Percentiles rank a stretch among this genome's conserved stretches.
phyloP scores from a whole-genome alignment of 1,140 invertebrate genomes.

The Drosophila kanapiae region DNA sequence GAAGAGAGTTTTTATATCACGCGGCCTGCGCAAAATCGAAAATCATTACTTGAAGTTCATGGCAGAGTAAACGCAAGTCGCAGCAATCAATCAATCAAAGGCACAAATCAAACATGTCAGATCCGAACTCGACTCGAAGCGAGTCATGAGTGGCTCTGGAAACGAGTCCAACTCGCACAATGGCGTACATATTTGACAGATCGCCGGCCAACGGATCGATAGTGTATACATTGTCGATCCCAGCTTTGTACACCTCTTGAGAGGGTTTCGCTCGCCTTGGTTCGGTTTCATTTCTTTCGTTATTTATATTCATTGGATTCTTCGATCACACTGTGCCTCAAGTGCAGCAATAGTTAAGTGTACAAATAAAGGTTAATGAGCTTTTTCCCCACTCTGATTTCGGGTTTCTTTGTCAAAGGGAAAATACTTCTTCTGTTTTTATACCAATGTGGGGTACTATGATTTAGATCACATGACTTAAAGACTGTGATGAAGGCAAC shows the following conservation, averaged over 20 bases:
- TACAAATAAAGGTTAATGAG: conserved; percentile 78
- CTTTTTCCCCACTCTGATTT: conserved; percentile 47
- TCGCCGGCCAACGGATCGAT: conserved; percentile 51
- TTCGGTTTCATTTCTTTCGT: conserved; percentile 35
- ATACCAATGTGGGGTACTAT: neutral
- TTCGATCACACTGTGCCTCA: conserved; percentile 22
- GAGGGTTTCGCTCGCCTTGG: conserved; percentile 25
- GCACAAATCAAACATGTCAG: conserved; percentile 76
- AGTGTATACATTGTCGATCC: conserved; percentile 31
- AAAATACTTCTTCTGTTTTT: conserved; percentile 19
- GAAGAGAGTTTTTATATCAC: conserved; percentile 54
- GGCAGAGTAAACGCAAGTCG: conserved; percentile 43
- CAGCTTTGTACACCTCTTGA: conserved; percentile 44
- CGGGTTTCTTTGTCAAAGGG: conserved; percentile 28
- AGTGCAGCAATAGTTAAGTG: conserved; percentile 55
- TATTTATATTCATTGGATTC: conserved; percentile 33
- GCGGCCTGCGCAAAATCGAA: conserved; percentile 67
- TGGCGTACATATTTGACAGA: conserved; percentile 74
- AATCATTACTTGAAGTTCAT: conserved; percentile 77
- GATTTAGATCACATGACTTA: neutral
- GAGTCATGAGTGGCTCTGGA: conserved; percentile 47
- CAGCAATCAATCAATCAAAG: conserved; percentile 82
- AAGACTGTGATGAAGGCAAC: too few species aligned
- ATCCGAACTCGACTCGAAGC: conserved; percentile 31
- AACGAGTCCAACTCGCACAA: conserved; percentile 62